Evolutionary conservation across 2,888 invertebrate species (phyloP).

Genomic region (Aspidiotus destructor): DNA sequence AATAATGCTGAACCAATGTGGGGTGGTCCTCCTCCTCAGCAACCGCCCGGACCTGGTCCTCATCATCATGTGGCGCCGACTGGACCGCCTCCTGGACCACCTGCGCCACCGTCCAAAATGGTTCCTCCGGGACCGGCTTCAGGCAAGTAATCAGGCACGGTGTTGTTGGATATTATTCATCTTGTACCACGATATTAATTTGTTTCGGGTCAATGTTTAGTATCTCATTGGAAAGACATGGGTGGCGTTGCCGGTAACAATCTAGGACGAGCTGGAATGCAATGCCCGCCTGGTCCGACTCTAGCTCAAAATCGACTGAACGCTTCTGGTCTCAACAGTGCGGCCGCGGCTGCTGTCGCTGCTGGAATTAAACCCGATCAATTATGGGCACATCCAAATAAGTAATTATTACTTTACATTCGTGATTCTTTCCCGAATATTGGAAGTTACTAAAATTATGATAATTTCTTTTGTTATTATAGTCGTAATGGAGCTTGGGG

Average conservation of each 20-base stretch:
- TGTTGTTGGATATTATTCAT: not conserved
- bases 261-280: slow-evolving; percentile 22
- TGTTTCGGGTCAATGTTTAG: slow-evolving; percentile 41
- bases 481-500: slow-evolving; percentile 40
- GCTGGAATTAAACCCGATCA: slow-evolving; percentile 40
- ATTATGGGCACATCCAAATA: slow-evolving; percentile 40
- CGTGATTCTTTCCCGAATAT: not conserved
- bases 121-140: slow-evolving; percentile 34
- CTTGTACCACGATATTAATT: slow-evolving; percentile 4
- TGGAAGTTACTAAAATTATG: not conserved
- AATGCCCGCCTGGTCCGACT: slow-evolving; percentile 29
- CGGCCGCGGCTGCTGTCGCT: slow-evolving; percentile 35
- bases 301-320: slow-evolving; percentile 24
- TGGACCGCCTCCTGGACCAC: slow-evolving; percentile 36
- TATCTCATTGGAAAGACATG: slow-evolving; percentile 56
- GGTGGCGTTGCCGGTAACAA: slow-evolving; percentile 39
- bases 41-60: slow-evolving; percentile 38
- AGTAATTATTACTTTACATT: slow-evolving; percentile 35
- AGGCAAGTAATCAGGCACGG: slow-evolving; percentile 12
- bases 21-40: slow-evolving; percentile 51
- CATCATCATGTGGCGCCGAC: slow-evolving; percentile 36
- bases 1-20: slow-evolving; percentile 61
- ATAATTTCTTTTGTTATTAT: not conserved
- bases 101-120: slow-evolving; percentile 33
- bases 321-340: slow-evolving; percentile 33